Evolutionary conservation across 2,113 vertebrate species (phyloP).

Genomic region (Orthonyx spaldingii): DNA sequence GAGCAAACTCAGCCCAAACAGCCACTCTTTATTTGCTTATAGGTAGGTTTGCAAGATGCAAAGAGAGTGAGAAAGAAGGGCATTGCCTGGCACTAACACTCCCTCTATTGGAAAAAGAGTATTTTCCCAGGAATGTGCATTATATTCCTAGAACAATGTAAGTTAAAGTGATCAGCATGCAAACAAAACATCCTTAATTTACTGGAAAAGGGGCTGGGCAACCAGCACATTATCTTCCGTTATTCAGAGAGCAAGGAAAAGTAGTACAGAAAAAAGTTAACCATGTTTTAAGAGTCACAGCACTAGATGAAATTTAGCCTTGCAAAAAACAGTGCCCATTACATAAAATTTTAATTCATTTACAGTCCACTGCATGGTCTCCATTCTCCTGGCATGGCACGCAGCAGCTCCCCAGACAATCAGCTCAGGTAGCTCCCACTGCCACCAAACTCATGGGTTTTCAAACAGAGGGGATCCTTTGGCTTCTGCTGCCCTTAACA

Average conservation of each 20-base stretch:
- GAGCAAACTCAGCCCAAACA: neutral
- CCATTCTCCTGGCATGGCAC: neutral
- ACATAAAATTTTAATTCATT: neutral
- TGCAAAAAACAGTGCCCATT: neutral
- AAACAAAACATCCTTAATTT: neutral
- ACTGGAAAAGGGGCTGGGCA: neutral
- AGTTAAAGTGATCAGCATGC: neutral
- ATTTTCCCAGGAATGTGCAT: constrained; percentile 14
- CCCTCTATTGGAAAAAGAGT: constrained; percentile 63
- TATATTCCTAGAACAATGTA: neutral
- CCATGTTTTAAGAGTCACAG: neutral
- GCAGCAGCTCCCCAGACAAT: neutral
- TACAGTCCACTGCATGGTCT: neutral
- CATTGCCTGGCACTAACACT: constrained; percentile 54
- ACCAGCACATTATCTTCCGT: neutral
- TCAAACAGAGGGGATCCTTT: neutral
- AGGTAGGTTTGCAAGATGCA: neutral
- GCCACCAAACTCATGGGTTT: neutral
- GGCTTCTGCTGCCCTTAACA: neutral
- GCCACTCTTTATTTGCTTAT: neutral
- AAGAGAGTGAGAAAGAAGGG: constrained; percentile 4
- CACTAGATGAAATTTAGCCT: neutral
- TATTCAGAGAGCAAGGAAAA: neutral
- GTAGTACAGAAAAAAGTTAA: neutral
- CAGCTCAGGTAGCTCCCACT: neutral